These are phyloP conservation scores for Lathronympha strigana DNA, from an alignment of 2,888 invertebrate genomes.

Conservation along the genomic window DNA sequence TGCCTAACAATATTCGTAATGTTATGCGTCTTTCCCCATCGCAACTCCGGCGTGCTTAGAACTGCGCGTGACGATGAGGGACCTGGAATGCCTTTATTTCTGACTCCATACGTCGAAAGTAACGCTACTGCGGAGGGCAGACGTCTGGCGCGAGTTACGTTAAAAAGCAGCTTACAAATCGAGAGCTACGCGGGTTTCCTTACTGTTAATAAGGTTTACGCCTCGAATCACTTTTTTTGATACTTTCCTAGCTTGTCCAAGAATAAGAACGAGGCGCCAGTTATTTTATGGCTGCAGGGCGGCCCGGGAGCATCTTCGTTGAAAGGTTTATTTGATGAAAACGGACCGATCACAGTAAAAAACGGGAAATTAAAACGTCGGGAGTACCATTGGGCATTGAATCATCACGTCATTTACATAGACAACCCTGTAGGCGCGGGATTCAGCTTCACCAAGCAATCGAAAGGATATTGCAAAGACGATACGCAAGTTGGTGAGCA, in stretches of 20 bases:
- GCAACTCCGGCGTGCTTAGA: not conserved
- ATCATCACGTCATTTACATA: slow-evolving; percentile 69
- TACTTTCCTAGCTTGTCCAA: slow-evolving; percentile 90
- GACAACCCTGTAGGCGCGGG: slow-evolving; percentile 96
- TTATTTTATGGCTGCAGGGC: slow-evolving; percentile 93
- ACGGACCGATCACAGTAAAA: slow-evolving; percentile 86
- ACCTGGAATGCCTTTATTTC: slow-evolving; percentile 86
- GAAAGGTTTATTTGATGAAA: slow-evolving; percentile 92
- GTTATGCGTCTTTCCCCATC: not conserved
- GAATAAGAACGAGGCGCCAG: slow-evolving; percentile 84
- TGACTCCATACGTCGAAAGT: slow-evolving; percentile 89
- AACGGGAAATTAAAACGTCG: slow-evolving; percentile 81
- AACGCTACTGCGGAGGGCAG: slow-evolving; percentile 88
- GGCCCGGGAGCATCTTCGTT: slow-evolving; percentile 93
- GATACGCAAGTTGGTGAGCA: slow-evolving; percentile 92
- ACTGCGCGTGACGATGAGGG: slow-evolving; percentile 52
- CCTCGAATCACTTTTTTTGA: slow-evolving; percentile 96
- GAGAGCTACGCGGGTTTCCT: slow-evolving; percentile 92
- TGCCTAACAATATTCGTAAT: no score
- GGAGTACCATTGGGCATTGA: slow-evolving; percentile 91
- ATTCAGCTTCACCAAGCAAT: slow-evolving; percentile 92
- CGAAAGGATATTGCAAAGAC: slow-evolving; percentile 90
- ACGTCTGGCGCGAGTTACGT: slow-evolving; percentile 81
- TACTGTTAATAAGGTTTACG: slow-evolving; percentile 90
- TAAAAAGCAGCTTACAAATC: slow-evolving; percentile 81